phyloP scores from a whole-genome alignment of 1,140 invertebrate species.

The Pseudomyrmex pallidus region DNA sequence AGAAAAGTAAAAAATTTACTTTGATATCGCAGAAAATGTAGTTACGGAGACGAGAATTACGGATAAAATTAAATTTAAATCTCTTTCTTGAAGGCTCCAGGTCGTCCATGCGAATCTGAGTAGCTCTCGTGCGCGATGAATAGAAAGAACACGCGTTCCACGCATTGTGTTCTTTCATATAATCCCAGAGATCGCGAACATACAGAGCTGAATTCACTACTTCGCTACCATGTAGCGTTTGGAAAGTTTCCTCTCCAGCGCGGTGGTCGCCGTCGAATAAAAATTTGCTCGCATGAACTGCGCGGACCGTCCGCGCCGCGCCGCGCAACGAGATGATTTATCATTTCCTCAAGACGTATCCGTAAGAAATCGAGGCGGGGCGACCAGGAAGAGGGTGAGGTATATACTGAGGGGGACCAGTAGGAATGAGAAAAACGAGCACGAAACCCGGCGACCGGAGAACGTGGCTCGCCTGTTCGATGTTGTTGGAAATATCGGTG shows the following conservation, averaged over 20 bases:
- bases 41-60: too few relatives aligned
- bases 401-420: constrained; percentile 7
- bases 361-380: constrained; percentile 69
- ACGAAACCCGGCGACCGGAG: constrained; percentile 42
- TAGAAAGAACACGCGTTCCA: too few relatives aligned
- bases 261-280: constrained; percentile 69
- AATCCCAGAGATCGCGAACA: too few relatives aligned
- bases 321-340: constrained; percentile 74
- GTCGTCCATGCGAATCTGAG: neutral
- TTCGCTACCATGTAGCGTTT: constrained; percentile 59
- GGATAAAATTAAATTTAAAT: too few relatives aligned
- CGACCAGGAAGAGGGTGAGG: constrained; percentile 57
- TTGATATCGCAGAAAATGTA: too few relatives aligned
- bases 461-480: constrained; percentile 63
- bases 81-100: too few relatives aligned
- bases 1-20: neutral
- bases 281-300: constrained; percentile 64
- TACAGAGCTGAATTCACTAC: constrained; percentile 57
- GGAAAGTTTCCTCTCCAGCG: constrained; percentile 59
- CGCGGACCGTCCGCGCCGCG: constrained; percentile 62
- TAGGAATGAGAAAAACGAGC: constrained; percentile 16
- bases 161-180: too few relatives aligned
- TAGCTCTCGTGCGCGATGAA: too few relatives aligned
- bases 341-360: constrained; percentile 70
- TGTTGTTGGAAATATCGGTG: constrained; percentile 66